A percentile compares a stretch with the other conserved stretches of the same genome.
These are phyloP conservation scores for Acridotheres tristis DNA, from an alignment of 2,797 vertebrate genomes.

Conservation along the genomic window DNA sequence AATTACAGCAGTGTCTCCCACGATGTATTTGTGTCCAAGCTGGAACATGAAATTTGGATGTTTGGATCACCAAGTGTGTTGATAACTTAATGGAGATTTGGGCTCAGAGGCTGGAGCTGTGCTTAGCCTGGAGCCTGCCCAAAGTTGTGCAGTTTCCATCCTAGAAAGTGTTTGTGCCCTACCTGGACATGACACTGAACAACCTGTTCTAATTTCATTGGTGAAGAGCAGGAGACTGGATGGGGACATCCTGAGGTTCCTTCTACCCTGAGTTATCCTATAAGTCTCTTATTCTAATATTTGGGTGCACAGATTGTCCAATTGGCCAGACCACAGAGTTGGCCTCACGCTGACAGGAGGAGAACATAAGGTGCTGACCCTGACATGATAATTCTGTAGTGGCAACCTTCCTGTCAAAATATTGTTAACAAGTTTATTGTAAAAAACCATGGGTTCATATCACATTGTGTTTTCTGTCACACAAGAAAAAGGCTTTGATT, in stretches of 20 bases:
- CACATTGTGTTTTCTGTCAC: neutral
- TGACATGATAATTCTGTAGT: neutral
- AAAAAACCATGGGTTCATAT: neutral
- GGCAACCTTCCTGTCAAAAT: neutral
- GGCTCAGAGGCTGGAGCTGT: neutral
- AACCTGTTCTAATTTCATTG: neutral
- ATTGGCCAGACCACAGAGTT: fast-evolving
- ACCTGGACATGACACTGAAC: neutral
- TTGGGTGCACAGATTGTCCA: neutral
- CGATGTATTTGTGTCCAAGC: neutral
- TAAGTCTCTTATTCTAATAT: neutral
- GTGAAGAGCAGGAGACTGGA: neutral
- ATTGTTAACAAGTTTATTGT: neutral
- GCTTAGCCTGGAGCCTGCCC: neutral
- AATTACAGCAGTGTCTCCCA: neutral
- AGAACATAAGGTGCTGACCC: neutral
- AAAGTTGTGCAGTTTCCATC: neutral
- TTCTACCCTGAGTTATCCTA: neutral
- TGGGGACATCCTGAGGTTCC: neutral
- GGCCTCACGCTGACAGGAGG: fast-evolving
- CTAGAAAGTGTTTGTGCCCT: neutral
- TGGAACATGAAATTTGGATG: neutral
- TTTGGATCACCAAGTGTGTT: neutral
- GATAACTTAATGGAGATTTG: neutral
- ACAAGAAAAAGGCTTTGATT: neutral